A percentile compares a stretch with the other conserved stretches of the same genome.
Conservation (phyloP, 2,888 invertebrate genomes). For the Tipula helvola region DNA sequence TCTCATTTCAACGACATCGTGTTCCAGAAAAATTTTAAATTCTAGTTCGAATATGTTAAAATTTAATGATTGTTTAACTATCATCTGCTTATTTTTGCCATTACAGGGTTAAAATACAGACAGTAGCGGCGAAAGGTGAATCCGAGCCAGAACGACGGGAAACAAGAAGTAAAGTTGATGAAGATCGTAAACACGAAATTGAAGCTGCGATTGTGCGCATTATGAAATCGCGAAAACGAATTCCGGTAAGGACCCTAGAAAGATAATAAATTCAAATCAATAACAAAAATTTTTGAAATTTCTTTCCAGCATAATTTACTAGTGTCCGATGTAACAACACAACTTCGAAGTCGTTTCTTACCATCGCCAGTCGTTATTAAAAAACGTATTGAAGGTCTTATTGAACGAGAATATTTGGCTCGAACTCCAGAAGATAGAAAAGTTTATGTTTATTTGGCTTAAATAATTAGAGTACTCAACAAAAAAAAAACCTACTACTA, state of each 20-base stretch:
- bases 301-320: constrained; percentile 76
- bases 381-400: constrained; percentile 97
- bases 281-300: background rate
- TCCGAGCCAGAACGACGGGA: constrained; percentile 98
- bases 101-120: constrained; percentile 78
- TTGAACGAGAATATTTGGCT: constrained; percentile 97
- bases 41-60: no score
- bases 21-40: no score
- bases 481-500: background rate
- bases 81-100: background rate
- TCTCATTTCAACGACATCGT: no score
- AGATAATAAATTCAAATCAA: background rate
- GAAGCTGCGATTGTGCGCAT: constrained; percentile 96
- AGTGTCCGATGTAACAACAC: constrained; percentile 95
- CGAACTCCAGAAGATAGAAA: constrained; percentile 95
- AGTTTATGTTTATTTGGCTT: constrained; percentile 93
- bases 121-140: constrained; percentile 90
- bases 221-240: constrained; percentile 95
- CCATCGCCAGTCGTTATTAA: constrained; percentile 98
- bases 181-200: constrained; percentile 98
- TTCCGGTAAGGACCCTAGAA: constrained; percentile 50
- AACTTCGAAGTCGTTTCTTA: constrained; percentile 90
- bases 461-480: constrained; percentile 25
- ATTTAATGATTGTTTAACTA: no score
- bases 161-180: constrained; percentile 95